These are phyloP conservation scores for Limnephilus lunatus DNA, from an alignment of 2,888 invertebrate genomes.

Conservation along the genomic window DNA sequence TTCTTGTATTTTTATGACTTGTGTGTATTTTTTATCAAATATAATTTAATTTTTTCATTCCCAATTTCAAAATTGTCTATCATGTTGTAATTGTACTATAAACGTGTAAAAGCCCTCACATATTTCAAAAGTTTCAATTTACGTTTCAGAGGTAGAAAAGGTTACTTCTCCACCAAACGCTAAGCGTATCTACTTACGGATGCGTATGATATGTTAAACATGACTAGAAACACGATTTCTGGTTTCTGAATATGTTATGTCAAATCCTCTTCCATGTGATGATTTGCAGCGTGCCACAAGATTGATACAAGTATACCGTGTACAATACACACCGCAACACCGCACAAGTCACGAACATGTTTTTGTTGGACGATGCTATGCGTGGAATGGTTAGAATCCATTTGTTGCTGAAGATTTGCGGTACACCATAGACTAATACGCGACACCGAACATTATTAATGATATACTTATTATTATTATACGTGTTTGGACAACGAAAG, in stretches of 20 bases:
- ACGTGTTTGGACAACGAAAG: too few species aligned
- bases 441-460: not conserved
- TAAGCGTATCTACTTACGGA: too few species aligned
- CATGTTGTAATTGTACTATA: too few species aligned
- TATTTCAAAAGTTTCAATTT: too few species aligned
- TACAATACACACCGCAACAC: not conserved
- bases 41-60: too few species aligned
- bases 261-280: not conserved
- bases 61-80: too few species aligned
- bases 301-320: not conserved
- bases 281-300: not conserved
- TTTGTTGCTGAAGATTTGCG: not conserved
- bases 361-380: not conserved
- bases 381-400: not conserved
- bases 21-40: too few species aligned
- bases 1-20: too few species aligned
- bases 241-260: not conserved
- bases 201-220: not conserved
- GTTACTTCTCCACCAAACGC: too few species aligned
- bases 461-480: not conserved
- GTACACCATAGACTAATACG: not conserved
- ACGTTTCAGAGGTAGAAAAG: too few species aligned
- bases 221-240: not conserved
- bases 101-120: too few species aligned
- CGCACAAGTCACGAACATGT: not conserved